Evolutionary conservation across 1,140 invertebrate genomes (phyloP).

Genomic region (Sinella curviseta): DNA sequence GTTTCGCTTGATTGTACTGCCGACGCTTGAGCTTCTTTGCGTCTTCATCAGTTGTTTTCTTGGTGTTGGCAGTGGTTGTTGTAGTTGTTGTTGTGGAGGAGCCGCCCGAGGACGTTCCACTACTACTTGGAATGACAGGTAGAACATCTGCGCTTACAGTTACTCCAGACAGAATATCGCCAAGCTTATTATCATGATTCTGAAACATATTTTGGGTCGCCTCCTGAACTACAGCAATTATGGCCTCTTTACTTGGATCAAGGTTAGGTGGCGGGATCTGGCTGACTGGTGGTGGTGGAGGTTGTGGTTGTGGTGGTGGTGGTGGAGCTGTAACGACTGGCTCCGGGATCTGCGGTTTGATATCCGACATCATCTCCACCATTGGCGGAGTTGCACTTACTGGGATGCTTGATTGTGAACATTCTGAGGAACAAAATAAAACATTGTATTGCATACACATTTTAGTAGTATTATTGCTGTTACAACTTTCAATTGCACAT

Average conservation of each 20-base stretch:
- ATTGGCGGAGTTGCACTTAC: slow-evolving; percentile 27
- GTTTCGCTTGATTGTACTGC: slow-evolving; percentile 80
- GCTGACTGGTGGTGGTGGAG: slow-evolving; percentile 1
- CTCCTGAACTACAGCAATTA: background rate
- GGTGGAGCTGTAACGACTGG: background rate
- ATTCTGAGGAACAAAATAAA: background rate
- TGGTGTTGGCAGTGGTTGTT: background rate
- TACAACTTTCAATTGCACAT: background rate
- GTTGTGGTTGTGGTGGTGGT: background rate
- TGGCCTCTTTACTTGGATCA: background rate
- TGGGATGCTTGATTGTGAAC: background rate
- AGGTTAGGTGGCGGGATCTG: background rate
- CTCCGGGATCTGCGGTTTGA: slow-evolving; percentile 40
- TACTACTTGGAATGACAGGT: background rate
- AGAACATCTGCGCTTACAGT: too few relatives aligned
- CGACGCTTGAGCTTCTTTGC: slow-evolving; percentile 76
- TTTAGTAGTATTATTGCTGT: background rate
- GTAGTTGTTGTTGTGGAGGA: background rate
- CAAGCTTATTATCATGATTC: background rate
- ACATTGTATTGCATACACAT: background rate
- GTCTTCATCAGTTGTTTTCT: slow-evolving; percentile 55
- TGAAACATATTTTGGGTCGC: background rate
- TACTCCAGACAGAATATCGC: background rate
- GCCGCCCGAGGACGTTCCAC: background rate
- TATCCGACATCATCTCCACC: slow-evolving; percentile 25